Evolutionary conservation across 1,140 invertebrate genomes (phyloP), one percentile per base, ranked within the genome.

Genomic region (Sycobia sp.): DNA sequence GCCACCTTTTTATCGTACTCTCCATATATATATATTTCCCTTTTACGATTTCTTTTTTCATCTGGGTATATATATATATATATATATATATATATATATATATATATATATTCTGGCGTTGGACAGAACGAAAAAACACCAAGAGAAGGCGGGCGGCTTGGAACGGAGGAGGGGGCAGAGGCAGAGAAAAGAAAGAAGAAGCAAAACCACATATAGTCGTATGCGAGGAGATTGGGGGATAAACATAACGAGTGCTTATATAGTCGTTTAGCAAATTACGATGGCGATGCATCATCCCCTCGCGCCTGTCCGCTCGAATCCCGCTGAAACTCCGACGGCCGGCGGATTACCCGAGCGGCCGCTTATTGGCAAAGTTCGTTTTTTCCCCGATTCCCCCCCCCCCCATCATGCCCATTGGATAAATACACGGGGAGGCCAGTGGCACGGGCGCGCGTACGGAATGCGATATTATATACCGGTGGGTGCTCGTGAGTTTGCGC

Each of bases 191-290:
- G 5, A 7, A 13, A 46, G 29, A 44, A 44, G 27, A 54, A 18
- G n/a, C 38, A 44, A 25, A 36, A 57, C 29, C 18, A 38, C 44
- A n/a, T n/a, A n/a, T n/a, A n/a, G n/a, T n/a, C n/a, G n/a, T n/a
- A n/a, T n/a, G n/a, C 43, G 5, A 13, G 22, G 14, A 62, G 41
- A 62, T 63, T 63, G 61, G 61, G n/a, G 61, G 61, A 63, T 63
- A 54, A 63, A 56, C 32, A 13, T 63, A 63, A 63, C 51, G 46
- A 58, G 62, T 64, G 38, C 54, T 57, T 57, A 51, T 51, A 57
- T 39, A 64, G 62, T 58, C 62, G 47, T 64, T 64, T 57, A 44
- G 38, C 54, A 41, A 64, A 64, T 64, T 51, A 51, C 62, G 58
- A 56, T 61, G 11, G 23, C 53, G 29, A 34, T 50, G 50, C 27